A percentile compares a stretch with the other conserved stretches of the same genome.
These are phyloP conservation scores for Hycleus cichorii DNA, from an alignment of 1,140 invertebrate genomes.

Conservation along the genomic window DNA sequence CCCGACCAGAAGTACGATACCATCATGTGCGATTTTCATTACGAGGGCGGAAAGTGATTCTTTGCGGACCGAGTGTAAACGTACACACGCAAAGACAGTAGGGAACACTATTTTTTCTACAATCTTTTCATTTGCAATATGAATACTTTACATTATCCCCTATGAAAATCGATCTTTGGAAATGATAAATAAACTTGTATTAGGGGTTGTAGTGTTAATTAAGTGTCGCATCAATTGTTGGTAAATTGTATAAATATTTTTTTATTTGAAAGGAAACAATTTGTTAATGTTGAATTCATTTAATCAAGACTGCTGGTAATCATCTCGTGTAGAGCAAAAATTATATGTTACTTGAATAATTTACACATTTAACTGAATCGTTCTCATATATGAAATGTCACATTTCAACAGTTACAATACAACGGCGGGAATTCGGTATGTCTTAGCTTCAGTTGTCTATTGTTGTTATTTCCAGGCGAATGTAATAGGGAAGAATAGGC, in stretches of 20 bases:
- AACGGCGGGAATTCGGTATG: constrained; percentile 9
- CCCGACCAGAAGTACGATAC: not conserved
- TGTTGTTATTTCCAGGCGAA: constrained; percentile 7
- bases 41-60: too few relatives aligned
- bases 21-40: too few relatives aligned
- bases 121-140: too few relatives aligned
- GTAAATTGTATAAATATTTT: not conserved
- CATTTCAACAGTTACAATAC: constrained; percentile 9
- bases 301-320: constrained; percentile 1
- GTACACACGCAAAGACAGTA: too few relatives aligned
- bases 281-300: not conserved
- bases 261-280: too few relatives aligned
- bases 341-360: constrained; percentile 8
- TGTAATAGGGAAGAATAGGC: constrained; percentile 10
- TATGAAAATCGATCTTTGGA: too few relatives aligned
- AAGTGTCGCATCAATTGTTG: not conserved
- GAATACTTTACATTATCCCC: too few relatives aligned
- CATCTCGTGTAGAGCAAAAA: constrained; percentile 10
- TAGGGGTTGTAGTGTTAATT: too few relatives aligned
- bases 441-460: constrained; percentile 4
- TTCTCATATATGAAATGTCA: constrained; percentile 12
- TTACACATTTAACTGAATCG: constrained; percentile 7
- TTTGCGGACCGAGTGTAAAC: too few relatives aligned
- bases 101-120: too few relatives aligned
- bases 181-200: too few relatives aligned